A percentile compares a stretch with the other conserved stretches of the same genome.
Evolutionary conservation across 2,888 invertebrate species (phyloP).

Genomic region (Sycophila texana): DNA sequence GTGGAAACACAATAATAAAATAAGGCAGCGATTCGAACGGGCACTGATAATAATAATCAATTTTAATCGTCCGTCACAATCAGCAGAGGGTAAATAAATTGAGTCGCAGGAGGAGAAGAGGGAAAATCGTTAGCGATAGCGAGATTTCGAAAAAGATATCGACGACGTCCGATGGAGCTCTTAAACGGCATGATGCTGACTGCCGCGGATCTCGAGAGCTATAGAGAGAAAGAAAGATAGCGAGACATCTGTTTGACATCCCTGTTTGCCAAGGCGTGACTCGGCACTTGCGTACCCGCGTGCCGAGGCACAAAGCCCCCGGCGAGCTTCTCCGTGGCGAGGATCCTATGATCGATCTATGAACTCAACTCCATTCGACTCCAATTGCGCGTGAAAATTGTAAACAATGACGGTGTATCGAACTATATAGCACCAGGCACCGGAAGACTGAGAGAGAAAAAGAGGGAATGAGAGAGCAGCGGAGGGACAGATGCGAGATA

Average conservation of each 20-base stretch:
- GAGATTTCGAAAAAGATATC: slow-evolving; percentile 27
- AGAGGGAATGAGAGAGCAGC: not conserved
- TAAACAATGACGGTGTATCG: slow-evolving; percentile 66
- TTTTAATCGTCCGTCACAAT: too few relatives aligned
- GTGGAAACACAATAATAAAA: slow-evolving; percentile 4
- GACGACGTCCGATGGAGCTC: not conserved
- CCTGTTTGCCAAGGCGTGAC: slow-evolving; percentile 76
- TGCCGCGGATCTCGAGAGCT: not conserved
- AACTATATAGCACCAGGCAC: not conserved
- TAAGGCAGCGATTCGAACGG: too few relatives aligned
- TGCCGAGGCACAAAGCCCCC: slow-evolving; percentile 23
- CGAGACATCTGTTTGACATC: slow-evolving; percentile 76
- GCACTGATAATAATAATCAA: too few relatives aligned
- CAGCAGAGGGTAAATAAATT: too few relatives aligned
- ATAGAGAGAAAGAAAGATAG: slow-evolving; percentile 6
- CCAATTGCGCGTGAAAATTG: slow-evolving; percentile 75
- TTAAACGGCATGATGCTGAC: not conserved
- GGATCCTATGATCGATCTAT: slow-evolving; percentile 72
- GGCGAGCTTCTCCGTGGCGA: slow-evolving; percentile 44
- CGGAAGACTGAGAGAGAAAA: slow-evolving; percentile 1
- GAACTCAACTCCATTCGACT: slow-evolving; percentile 66
- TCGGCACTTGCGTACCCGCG: slow-evolving; percentile 71
- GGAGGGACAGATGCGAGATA: slow-evolving; percentile 45
- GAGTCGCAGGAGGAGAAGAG: not conserved
- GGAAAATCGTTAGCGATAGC: slow-evolving; percentile 6